A percentile compares a stretch with the other conserved stretches of the same genome.
phyloP scores from a whole-genome alignment of 2,797 vertebrate species.

The Gymnothorax javanicus region DNA sequence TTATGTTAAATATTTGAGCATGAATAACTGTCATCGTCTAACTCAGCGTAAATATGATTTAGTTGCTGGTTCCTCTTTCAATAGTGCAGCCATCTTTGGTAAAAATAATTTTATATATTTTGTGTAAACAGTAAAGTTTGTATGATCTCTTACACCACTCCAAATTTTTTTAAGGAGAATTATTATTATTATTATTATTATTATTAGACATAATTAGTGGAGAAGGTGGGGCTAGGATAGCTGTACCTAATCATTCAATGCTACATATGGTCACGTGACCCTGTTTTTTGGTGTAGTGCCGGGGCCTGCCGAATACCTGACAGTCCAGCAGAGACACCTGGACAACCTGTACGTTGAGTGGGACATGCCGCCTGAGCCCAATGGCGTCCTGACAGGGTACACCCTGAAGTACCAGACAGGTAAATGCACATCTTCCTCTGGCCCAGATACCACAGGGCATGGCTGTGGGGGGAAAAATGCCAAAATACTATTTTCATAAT shows the following conservation, averaged over 20 bases:
- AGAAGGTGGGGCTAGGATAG: not conserved
- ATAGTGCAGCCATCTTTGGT: too few species aligned
- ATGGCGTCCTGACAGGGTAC: conserved; percentile 90
- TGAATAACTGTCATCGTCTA: too few species aligned
- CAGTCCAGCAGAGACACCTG: conserved; percentile 90
- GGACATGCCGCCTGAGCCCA: conserved; percentile 91
- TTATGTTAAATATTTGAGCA: too few species aligned
- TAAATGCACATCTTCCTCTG: conserved; percentile 52
- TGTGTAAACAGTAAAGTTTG: too few species aligned
- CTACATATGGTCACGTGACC: not conserved
- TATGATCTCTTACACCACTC: too few species aligned
- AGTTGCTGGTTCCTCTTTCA: too few species aligned
- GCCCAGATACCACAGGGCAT: too few species aligned
- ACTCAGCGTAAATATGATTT: too few species aligned
- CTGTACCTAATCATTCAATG: not conserved
- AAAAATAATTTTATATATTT: too few species aligned
- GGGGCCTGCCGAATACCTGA: conserved; percentile 85
- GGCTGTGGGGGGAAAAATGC: not conserved
- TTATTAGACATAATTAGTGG: not conserved
- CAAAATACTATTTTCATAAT: not conserved
- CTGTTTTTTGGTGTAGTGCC: conserved; percentile 75
- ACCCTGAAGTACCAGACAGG: conserved; percentile 86
- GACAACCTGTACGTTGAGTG: conserved; percentile 91
- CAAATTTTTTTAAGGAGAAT: too few species aligned
- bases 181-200: not conserved